Evolutionary conservation across 2,888 invertebrate species (phyloP).

Genomic region (Eulithis prunata): DNA sequence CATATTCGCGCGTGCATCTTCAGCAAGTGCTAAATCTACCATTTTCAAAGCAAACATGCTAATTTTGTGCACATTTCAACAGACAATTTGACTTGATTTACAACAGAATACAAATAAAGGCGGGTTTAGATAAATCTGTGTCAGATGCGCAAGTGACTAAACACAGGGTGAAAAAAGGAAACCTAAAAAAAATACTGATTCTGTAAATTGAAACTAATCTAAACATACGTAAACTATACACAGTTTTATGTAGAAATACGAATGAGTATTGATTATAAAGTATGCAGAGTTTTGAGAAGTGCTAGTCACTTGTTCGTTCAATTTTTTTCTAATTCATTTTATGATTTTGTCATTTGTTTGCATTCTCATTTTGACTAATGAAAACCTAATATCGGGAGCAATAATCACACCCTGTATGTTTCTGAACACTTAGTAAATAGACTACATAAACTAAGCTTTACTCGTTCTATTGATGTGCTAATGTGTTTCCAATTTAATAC

Average conservation of each 20-base stretch:
- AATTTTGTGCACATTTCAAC: conserved; percentile 43
- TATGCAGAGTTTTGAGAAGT: no score
- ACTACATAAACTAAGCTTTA: background rate
- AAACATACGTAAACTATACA: no score
- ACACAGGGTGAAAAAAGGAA: conserved; percentile 13
- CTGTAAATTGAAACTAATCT: no score
- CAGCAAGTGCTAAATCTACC: conserved; percentile 29
- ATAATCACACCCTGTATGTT: background rate
- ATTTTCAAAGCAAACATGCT: conserved; percentile 39
- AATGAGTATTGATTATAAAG: no score
- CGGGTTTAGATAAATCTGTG: conserved; percentile 49
- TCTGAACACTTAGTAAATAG: background rate
- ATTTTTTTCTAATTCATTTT: no score
- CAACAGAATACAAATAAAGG: conserved; percentile 43
- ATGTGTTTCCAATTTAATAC: conserved; percentile 29
- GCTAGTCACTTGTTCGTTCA: no score
- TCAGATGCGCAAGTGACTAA: conserved; percentile 48
- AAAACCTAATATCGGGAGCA: no score
- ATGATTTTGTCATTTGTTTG: no score
- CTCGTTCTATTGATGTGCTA: conserved; percentile 18
- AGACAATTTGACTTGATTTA: conserved; percentile 52
- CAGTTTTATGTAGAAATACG: no score
- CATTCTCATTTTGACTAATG: no score
- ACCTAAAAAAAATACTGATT: background rate
- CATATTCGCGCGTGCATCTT: conserved; percentile 15